Conservation (phyloP, 2,888 invertebrate species). For the Phragmatobia fuliginosa region DNA sequence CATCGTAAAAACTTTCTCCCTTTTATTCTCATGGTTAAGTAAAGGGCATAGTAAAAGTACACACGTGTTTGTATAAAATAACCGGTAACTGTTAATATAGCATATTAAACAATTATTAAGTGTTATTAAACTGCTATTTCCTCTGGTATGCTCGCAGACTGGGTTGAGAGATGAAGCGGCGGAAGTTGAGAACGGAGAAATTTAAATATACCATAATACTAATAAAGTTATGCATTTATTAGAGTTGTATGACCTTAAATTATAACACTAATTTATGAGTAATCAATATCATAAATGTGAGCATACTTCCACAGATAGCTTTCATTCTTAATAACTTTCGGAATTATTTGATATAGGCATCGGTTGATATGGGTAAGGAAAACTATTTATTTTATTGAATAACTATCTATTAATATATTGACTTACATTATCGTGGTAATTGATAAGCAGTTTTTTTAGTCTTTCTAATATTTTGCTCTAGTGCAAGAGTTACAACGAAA, state of each 20-base stretch:
- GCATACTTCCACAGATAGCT: background rate
- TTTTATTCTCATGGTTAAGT: background rate
- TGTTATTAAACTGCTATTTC: slow-evolving; percentile 53
- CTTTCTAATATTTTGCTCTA: no score
- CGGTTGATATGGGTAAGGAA: background rate
- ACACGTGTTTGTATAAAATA: slow-evolving; percentile 21
- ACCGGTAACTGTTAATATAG: slow-evolving; percentile 38
- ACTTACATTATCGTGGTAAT: no score
- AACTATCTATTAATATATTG: background rate
- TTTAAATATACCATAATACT: slow-evolving; percentile 3
- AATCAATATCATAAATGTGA: background rate
- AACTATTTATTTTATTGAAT: background rate
- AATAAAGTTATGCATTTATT: slow-evolving; percentile 13
- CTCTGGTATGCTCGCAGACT: slow-evolving; percentile 28
- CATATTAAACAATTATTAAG: slow-evolving; percentile 41
- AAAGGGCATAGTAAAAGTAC: background rate
- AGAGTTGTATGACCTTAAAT: slow-evolving; percentile 3
- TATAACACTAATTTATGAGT: background rate
- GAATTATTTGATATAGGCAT: no score
- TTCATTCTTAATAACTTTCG: background rate
- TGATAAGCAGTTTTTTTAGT: no score
- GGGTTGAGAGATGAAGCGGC: slow-evolving; percentile 22
- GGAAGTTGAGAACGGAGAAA: background rate
- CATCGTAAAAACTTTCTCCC: background rate
- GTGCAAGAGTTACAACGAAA: no score